A percentile compares a stretch with the other conserved stretches of the same genome.
Evolutionary conservation across 2,113 vertebrate genomes (phyloP).

Genomic region (Sceloporus undulatus): DNA sequence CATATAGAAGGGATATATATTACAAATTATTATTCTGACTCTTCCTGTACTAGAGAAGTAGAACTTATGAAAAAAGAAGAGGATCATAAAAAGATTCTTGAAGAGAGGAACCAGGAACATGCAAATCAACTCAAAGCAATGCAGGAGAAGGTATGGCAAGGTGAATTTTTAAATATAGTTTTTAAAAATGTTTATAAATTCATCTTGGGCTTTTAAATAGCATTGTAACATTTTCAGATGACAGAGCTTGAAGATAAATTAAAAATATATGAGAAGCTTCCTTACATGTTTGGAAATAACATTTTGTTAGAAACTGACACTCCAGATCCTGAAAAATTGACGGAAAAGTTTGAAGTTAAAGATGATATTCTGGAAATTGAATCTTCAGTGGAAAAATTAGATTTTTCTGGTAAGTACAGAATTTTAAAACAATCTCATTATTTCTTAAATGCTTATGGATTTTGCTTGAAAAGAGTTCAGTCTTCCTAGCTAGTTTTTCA

Average conservation of each 20-base stretch:
- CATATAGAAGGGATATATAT: constrained; percentile 27
- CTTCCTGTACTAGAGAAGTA: constrained; percentile 80
- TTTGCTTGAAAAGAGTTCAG: not conserved
- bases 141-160: constrained; percentile 82
- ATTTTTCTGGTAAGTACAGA: constrained; percentile 65
- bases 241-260: constrained; percentile 80
- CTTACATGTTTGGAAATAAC: constrained; percentile 50
- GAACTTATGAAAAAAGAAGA: constrained; percentile 91
- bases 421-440: not conserved
- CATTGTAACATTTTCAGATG: constrained; percentile 76
- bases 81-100: constrained; percentile 82
- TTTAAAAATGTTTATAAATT: constrained; percentile 12
- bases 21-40: constrained; percentile 42
- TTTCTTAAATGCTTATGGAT: not conserved
- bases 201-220: constrained; percentile 40
- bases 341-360: constrained; percentile 39
- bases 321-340: constrained; percentile 45
- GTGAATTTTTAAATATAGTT: constrained; percentile 35
- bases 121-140: constrained; percentile 82
- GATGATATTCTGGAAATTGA: constrained; percentile 63
- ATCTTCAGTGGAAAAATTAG: constrained; percentile 66
- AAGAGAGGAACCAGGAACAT: constrained; percentile 86
- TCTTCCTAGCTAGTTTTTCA: not conserved
- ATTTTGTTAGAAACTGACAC: constrained; percentile 47
- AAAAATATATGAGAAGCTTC: constrained; percentile 61